A percentile compares a stretch with the other conserved stretches of the same genome.
Conservation (phyloP, 2,113 vertebrate species). For the Lagopus muta region DNA sequence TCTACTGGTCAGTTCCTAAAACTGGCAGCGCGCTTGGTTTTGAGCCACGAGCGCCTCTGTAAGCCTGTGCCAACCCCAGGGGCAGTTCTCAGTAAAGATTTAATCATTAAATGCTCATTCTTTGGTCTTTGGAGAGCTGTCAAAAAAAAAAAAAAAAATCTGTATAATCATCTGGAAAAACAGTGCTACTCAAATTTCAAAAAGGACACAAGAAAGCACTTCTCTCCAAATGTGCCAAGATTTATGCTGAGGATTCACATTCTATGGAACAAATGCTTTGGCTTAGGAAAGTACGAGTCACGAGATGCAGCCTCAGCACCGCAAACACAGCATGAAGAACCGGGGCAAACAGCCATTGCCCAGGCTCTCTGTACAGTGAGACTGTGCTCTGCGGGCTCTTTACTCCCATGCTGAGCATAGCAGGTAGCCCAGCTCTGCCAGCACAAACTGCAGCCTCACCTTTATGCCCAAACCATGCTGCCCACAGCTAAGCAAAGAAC, state of each 20-base stretch:
- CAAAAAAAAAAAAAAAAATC: background rate
- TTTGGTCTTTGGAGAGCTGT: constrained; percentile 27
- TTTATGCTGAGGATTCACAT: constrained; percentile 26
- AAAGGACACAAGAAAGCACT: background rate
- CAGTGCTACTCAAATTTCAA: background rate
- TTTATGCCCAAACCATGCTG: background rate
- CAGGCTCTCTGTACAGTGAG: background rate
- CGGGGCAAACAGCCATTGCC: background rate
- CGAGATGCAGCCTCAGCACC: background rate
- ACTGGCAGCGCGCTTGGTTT: constrained; percentile 50
- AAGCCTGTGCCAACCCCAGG: constrained; percentile 16
- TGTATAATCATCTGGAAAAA: constrained; percentile 25
- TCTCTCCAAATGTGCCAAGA: constrained; percentile 22
- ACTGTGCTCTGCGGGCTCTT: background rate
- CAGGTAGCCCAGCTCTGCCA: background rate
- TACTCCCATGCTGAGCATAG: background rate
- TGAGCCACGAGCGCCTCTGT: background rate
- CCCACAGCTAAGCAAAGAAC: no score
- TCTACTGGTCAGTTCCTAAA: constrained; percentile 75
- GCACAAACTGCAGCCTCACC: background rate
- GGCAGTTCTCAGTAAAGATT: constrained; percentile 47
- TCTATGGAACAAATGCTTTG: constrained; percentile 42
- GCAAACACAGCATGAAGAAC: background rate
- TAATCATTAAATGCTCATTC: constrained; percentile 44
- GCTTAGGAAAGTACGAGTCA: background rate